phyloP scores from a whole-genome alignment of 2,888 invertebrate species.

The Punctoribates punctum region DNA sequence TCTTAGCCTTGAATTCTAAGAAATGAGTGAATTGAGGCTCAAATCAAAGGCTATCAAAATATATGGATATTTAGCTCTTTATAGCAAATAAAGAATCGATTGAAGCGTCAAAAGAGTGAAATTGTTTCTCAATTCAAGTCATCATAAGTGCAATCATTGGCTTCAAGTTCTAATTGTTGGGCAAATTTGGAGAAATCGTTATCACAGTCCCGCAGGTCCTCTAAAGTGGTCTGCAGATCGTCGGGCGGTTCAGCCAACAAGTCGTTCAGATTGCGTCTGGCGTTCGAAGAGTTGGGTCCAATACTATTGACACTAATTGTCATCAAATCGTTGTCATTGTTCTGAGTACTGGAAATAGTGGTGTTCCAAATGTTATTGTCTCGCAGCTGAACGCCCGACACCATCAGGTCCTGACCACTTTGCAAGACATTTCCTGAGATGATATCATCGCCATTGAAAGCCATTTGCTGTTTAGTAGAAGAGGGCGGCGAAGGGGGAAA shows the following conservation, averaged over 20 bases:
- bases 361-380: conserved; percentile 13
- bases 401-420: conserved; percentile 45
- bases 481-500: conserved; percentile 45
- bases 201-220: conserved; percentile 50
- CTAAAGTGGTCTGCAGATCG: conserved; percentile 47
- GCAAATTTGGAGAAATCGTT: conserved; percentile 50
- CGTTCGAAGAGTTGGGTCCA: conserved; percentile 25
- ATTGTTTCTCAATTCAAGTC: background rate
- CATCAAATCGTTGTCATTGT: conserved; percentile 30
- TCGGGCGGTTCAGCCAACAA: conserved; percentile 45
- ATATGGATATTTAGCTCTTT: background rate
- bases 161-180: conserved; percentile 46
- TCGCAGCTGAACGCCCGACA: conserved; percentile 42
- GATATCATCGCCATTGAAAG: conserved; percentile 25
- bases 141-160: conserved; percentile 37
- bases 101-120: background rate
- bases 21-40: too few species aligned
- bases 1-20: too few species aligned
- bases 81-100: background rate
- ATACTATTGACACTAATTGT: conserved; percentile 9
- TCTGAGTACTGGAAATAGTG: conserved; percentile 17
- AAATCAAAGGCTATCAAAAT: background rate
- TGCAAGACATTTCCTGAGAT: conserved; percentile 37
- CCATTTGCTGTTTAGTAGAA: conserved; percentile 30
- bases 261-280: conserved; percentile 45